Percentiles rank a stretch among this genome's conserved stretches.
Conservation (phyloP, 2,888 invertebrate genomes). For the Pollenia labialis region DNA sequence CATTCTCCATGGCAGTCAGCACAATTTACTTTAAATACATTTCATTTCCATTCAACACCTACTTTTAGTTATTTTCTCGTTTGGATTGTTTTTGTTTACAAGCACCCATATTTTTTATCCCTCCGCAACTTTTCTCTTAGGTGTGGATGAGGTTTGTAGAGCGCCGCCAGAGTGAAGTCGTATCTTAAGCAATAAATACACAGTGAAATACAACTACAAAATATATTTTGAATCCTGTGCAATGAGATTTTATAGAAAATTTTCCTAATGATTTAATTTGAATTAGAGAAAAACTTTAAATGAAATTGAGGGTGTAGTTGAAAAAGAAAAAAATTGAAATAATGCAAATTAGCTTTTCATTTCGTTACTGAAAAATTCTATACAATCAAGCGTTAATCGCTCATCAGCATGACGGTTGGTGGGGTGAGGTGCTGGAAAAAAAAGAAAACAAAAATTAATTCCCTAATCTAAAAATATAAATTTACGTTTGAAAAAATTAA, state of each 20-base stretch:
- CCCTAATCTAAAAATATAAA: conserved; percentile 1
- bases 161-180: neutral
- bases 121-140: conserved; percentile 26
- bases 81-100: conserved; percentile 47
- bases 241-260: conserved; percentile 63
- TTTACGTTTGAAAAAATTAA: neutral
- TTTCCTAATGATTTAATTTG: conserved; percentile 72
- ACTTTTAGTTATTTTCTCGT: conserved; percentile 54
- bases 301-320: conserved; percentile 57
- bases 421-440: neutral
- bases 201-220: conserved; percentile 36
- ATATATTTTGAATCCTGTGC: conserved; percentile 51
- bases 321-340: conserved; percentile 1
- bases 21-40: conserved; percentile 65
- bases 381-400: conserved; percentile 57
- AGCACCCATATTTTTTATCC: neutral
- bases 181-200: conserved; percentile 11
- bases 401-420: neutral
- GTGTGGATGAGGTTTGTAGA: conserved; percentile 50
- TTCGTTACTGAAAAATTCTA: conserved; percentile 47
- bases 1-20: conserved; percentile 35
- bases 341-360: conserved; percentile 69
- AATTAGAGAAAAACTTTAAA: conserved; percentile 59
- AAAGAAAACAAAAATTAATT: neutral
- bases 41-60: conserved; percentile 61